Percentiles rank a stretch among this genome's conserved stretches.
phyloP scores from a whole-genome alignment of 2,797 vertebrate genomes.

The Lindbergichthys nudifrons region DNA sequence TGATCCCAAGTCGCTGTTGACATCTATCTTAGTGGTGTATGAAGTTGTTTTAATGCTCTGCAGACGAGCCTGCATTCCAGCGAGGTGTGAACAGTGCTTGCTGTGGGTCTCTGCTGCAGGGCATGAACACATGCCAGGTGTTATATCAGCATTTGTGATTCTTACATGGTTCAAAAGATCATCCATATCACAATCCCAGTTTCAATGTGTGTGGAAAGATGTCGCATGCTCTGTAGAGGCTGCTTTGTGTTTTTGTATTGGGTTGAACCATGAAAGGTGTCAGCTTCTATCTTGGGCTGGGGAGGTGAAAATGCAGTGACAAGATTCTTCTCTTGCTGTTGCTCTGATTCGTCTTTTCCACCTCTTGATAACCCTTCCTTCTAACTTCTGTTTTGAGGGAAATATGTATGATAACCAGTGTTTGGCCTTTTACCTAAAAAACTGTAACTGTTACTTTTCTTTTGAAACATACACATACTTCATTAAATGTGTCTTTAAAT shows the following conservation, averaged over 20 bases:
- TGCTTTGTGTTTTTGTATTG: slow-evolving; percentile 12
- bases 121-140: slow-evolving; percentile 59
- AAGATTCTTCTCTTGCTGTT: slow-evolving; percentile 4
- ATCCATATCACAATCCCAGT: slow-evolving; percentile 32
- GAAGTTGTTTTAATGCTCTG: slow-evolving; percentile 64
- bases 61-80: slow-evolving; percentile 60
- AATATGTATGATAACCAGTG: background rate
- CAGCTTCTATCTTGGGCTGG: slow-evolving; percentile 25
- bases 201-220: slow-evolving; percentile 44
- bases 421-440: background rate
- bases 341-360: background rate
- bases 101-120: slow-evolving; percentile 55
- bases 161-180: slow-evolving; percentile 47
- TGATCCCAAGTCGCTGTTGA: slow-evolving; percentile 58
- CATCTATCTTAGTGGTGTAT: slow-evolving; percentile 68
- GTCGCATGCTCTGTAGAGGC: background rate
- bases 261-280: slow-evolving; percentile 23
- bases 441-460: background rate
- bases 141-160: slow-evolving; percentile 60
- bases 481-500: background rate
- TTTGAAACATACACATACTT: background rate
- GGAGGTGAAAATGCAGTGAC: slow-evolving; percentile 19
- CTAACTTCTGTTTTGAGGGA: background rate
- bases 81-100: slow-evolving; percentile 59
- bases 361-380: slow-evolving; percentile 1